A percentile compares a stretch with the other conserved stretches of the same genome.
These are phyloP conservation scores for Gorsachius magnificus DNA, from an alignment of 2,797 vertebrate species.

Conservation along the genomic window DNA sequence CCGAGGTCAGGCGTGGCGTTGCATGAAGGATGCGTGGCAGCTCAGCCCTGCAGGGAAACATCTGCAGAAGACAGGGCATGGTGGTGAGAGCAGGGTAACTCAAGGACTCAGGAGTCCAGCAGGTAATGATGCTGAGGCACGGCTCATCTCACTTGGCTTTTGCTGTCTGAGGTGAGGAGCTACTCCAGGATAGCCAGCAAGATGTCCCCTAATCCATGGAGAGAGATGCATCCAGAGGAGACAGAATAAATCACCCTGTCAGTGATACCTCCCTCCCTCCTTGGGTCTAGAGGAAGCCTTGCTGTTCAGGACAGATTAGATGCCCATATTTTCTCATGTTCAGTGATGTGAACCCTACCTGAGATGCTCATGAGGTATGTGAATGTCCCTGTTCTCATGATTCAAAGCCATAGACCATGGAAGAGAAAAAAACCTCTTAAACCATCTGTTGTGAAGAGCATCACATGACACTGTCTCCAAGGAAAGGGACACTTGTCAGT, in stretches of 20 bases:
- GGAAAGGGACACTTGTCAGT: background rate
- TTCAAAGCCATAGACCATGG: background rate
- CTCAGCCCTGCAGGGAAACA: background rate
- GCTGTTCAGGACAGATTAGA: background rate
- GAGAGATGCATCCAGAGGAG: background rate
- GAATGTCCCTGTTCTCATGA: background rate
- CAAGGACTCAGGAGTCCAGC: background rate
- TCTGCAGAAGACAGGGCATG: background rate
- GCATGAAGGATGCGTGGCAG: background rate
- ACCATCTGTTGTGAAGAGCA: background rate
- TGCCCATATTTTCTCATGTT: background rate
- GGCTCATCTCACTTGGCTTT: background rate
- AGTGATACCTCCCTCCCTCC: background rate
- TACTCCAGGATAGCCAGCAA: background rate
- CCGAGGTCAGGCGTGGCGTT: fast-evolving
- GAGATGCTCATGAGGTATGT: background rate
- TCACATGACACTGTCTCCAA: background rate
- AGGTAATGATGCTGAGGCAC: background rate
- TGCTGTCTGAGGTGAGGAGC: background rate
- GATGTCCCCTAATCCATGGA: background rate
- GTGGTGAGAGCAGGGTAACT: background rate
- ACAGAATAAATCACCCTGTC: background rate
- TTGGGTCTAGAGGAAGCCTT: background rate
- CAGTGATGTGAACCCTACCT: background rate
- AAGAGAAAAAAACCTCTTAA: background rate